These are phyloP conservation scores for Syngnathus scovelli DNA, from an alignment of 2,113 vertebrate species.

Conservation along the genomic window DNA sequence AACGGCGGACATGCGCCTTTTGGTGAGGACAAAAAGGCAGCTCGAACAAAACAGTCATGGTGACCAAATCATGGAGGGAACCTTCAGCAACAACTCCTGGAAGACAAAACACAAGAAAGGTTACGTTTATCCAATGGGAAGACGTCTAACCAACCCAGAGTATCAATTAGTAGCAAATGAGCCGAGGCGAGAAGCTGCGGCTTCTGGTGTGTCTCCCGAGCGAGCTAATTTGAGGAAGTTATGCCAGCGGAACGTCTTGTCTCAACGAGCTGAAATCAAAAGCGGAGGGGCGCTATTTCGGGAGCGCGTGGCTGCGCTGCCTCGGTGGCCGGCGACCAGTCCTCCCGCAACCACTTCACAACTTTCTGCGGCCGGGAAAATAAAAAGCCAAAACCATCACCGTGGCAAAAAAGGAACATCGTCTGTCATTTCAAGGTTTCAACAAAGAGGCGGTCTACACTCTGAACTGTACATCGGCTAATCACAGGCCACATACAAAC, in stretches of 20 bases:
- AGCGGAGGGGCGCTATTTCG: background rate
- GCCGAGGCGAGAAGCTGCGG: background rate
- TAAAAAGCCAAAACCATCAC: too few species aligned
- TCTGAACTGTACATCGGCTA: too few species aligned
- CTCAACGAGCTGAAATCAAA: background rate
- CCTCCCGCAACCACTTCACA: background rate
- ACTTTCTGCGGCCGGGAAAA: too few species aligned
- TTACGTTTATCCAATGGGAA: too few species aligned
- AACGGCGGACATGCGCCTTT: background rate
- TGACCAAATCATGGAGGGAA: background rate
- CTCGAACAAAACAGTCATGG: conserved; percentile 20
- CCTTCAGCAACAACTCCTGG: background rate
- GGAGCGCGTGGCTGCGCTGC: background rate
- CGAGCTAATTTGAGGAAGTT: background rate
- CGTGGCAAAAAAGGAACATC: too few species aligned
- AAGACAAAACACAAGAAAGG: background rate
- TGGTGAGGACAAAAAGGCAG: conserved; percentile 18
- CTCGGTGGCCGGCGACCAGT: background rate
- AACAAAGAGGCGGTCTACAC: too few species aligned
- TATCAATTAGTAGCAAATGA: background rate
- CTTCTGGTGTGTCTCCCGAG: background rate
- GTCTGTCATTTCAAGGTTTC: too few species aligned
- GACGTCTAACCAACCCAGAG: too few species aligned
- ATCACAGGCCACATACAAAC: too few species aligned
- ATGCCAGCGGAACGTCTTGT: background rate